phyloP scores from a whole-genome alignment of 92 coral and sea anemone species.

The Epizoanthus illoricatus region DNA sequence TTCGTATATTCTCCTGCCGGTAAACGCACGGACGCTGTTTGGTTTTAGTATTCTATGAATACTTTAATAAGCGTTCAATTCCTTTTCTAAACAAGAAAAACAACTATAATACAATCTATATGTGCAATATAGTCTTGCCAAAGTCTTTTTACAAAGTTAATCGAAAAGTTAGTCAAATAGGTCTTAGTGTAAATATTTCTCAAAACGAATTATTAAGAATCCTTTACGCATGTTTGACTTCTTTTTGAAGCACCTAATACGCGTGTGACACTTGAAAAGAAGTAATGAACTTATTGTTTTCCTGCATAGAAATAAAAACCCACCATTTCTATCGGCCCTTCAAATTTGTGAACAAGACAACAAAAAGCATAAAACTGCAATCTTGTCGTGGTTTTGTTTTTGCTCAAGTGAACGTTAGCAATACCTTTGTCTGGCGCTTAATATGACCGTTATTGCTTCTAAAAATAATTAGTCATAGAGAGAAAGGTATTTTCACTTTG shows the following conservation, averaged over 20 bases:
- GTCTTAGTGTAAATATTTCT: conserved; percentile 18
- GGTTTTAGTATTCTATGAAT: conserved; percentile 14
- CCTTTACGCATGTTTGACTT: conserved; percentile 32
- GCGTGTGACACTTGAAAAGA: conserved; percentile 38
- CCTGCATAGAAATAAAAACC: conserved; percentile 38
- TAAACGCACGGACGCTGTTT: conserved; percentile 12
- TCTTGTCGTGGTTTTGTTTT: conserved; percentile 39
- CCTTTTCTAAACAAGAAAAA: conserved; percentile 11
- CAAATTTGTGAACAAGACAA: conserved; percentile 36
- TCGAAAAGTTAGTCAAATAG: conserved; percentile 15
- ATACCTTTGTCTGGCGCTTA: conserved; percentile 34
- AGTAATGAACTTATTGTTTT: conserved; percentile 40
- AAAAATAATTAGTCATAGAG: conserved; percentile 44
- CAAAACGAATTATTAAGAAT: conserved; percentile 13
- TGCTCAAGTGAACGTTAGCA: conserved; percentile 41
- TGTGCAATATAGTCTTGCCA: background rate
- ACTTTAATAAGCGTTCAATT: conserved; percentile 8
- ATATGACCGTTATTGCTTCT: conserved; percentile 38
- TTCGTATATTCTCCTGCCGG: conserved; percentile 12
- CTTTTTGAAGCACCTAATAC: conserved; percentile 24
- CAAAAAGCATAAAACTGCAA: conserved; percentile 37
- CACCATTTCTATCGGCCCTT: conserved; percentile 41
- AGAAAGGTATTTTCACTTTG: conserved; percentile 29
- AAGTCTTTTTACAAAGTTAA: conserved; percentile 3
- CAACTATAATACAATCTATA: background rate